phyloP scores from a whole-genome alignment of 2,797 vertebrate genomes.

The Ptychobarbus kaznakovi region DNA sequence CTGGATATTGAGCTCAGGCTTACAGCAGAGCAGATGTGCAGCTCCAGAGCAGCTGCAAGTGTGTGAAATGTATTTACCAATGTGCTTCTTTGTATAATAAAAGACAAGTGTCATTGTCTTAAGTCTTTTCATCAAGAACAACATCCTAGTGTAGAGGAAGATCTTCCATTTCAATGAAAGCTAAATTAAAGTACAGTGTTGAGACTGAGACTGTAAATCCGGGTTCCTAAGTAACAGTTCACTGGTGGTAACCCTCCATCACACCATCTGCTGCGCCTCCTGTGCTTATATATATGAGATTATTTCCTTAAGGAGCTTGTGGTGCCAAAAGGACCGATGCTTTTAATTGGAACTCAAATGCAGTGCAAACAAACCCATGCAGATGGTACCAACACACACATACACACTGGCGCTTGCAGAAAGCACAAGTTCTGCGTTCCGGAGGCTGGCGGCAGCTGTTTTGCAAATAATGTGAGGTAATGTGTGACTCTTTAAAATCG shows the following conservation, averaged over 20 bases:
- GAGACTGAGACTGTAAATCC: conserved; percentile 43
- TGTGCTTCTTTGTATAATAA: conserved; percentile 24
- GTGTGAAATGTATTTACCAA: conserved; percentile 34
- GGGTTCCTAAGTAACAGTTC: conserved; percentile 46
- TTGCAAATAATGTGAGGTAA: conserved; percentile 38
- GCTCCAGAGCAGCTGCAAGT: conserved; percentile 23
- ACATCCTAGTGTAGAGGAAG: conserved; percentile 29
- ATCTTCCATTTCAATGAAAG: conserved; percentile 18
- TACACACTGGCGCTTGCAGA: conserved; percentile 23
- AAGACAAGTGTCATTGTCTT: conserved; percentile 40
- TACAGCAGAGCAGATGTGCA: conserved; percentile 33
- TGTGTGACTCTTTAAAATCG: conserved; percentile 38
- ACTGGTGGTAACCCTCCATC: conserved; percentile 58
- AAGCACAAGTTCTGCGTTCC: conserved; percentile 16
- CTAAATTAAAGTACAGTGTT: conserved; percentile 29
- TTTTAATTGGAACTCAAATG: conserved; percentile 78
- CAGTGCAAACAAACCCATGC: conserved; percentile 47
- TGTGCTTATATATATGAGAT: conserved; percentile 56
- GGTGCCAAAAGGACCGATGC: conserved; percentile 73
- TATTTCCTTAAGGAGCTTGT: conserved; percentile 76
- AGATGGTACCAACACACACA: background rate
- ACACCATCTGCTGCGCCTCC: conserved; percentile 77
- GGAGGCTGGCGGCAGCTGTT: conserved; percentile 46
- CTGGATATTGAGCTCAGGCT: conserved; percentile 25
- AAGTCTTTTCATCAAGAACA: conserved; percentile 43